phyloP scores from a whole-genome alignment of 2,888 invertebrate species.

The Zaprionus obscuricornis region DNA sequence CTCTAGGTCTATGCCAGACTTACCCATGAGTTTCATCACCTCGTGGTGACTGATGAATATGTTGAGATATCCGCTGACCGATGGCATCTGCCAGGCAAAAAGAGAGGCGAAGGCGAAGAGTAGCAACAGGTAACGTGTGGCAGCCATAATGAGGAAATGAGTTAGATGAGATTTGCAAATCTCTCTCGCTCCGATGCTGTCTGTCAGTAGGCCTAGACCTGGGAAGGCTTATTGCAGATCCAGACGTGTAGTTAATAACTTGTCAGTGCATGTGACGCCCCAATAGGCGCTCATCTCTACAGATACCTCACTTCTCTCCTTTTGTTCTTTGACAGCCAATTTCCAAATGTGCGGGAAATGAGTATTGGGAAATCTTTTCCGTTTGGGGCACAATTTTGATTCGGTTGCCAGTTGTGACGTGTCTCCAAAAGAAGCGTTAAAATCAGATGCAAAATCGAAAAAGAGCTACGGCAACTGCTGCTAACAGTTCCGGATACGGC shows the following conservation, averaged over 20 bases:
- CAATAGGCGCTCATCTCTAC: constrained; percentile 49
- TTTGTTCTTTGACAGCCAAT: constrained; percentile 46
- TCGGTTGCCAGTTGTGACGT: constrained; percentile 29
- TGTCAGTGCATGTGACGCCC: constrained; percentile 56
- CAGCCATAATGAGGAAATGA: constrained; percentile 24
- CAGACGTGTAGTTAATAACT: constrained; percentile 46
- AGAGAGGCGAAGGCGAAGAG: constrained; percentile 64
- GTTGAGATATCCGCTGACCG: constrained; percentile 89
- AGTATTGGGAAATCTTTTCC: constrained; percentile 10
- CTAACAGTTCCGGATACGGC: constrained; percentile 54
- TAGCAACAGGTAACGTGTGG: constrained; percentile 25
- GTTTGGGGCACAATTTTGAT: constrained; percentile 16
- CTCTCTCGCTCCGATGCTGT: background rate
- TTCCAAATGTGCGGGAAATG: constrained; percentile 48
- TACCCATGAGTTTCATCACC: constrained; percentile 91
- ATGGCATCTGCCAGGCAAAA: constrained; percentile 76
- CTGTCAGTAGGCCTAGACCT: too few relatives aligned
- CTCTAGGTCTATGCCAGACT: constrained; percentile 80
- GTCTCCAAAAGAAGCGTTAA: constrained; percentile 49
- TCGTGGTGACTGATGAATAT: constrained; percentile 92
- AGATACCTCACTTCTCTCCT: constrained; percentile 1
- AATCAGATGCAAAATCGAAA: constrained; percentile 61
- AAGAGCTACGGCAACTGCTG: constrained; percentile 39
- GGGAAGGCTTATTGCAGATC: constrained; percentile 15
- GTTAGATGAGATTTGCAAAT: background rate